Percentiles rank a stretch among this genome's conserved stretches.
Evolutionary conservation across 2,797 vertebrate genomes (phyloP).

Genomic region (Apogon hyalosoma): DNA sequence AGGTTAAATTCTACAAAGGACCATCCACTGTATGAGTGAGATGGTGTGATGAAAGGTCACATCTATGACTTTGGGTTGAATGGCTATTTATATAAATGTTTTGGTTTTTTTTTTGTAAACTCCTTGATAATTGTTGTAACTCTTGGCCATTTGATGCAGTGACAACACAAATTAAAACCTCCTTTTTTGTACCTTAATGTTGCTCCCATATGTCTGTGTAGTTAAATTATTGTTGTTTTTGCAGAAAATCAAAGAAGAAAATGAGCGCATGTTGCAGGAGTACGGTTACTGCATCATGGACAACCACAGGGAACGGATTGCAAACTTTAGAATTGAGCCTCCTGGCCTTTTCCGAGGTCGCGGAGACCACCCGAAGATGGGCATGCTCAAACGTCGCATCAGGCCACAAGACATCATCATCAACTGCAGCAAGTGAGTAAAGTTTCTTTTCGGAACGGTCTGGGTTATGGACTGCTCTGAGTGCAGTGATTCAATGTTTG

Average conservation of each 20-base stretch:
- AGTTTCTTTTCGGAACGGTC: too few relatives aligned
- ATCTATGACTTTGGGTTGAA: too few relatives aligned
- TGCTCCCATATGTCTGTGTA: background rate
- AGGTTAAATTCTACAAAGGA: background rate
- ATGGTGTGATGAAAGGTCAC: background rate
- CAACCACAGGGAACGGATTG: slow-evolving; percentile 95
- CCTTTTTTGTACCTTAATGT: too few relatives aligned
- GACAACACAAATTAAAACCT: too few relatives aligned
- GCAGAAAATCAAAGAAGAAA: slow-evolving; percentile 96
- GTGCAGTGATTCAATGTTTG: too few relatives aligned
- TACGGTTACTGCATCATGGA: slow-evolving; percentile 96
- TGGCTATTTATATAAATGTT: too few relatives aligned
- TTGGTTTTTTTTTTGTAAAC: too few relatives aligned
- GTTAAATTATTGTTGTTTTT: background rate
- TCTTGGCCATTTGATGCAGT: too few relatives aligned
- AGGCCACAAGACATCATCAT: slow-evolving; percentile 95
- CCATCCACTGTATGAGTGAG: background rate
- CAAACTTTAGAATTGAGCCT: slow-evolving; percentile 95
- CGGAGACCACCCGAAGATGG: slow-evolving; percentile 96
- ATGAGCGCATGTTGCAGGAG: slow-evolving; percentile 91
- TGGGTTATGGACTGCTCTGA: too few relatives aligned
- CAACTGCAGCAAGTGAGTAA: slow-evolving; percentile 95
- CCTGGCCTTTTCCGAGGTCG: slow-evolving; percentile 94
- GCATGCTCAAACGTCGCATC: slow-evolving; percentile 94
- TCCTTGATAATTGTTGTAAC: too few relatives aligned